These are phyloP conservation scores for Oplegnathus fasciatus DNA, from an alignment of 2,113 vertebrate genomes.

Conservation along the genomic window DNA sequence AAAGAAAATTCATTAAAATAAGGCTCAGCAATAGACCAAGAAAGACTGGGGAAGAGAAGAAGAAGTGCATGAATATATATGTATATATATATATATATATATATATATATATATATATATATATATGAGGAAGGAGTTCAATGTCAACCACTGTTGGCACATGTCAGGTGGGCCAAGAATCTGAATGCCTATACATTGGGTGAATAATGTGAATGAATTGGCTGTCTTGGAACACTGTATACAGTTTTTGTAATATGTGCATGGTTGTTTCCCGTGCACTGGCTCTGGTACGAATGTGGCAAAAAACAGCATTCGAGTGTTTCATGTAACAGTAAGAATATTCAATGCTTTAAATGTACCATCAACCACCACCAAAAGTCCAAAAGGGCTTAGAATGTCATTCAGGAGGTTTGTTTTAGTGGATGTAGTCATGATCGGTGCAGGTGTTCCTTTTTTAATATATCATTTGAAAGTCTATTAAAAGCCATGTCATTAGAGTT, in stretches of 20 bases:
- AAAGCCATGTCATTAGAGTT: background rate
- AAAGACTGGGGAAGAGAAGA: background rate
- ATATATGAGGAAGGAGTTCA: too few relatives aligned
- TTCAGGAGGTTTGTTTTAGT: background rate
- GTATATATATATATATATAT: too few relatives aligned
- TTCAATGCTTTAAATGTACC: background rate
- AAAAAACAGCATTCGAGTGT: background rate
- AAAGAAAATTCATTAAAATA: slow-evolving; percentile 29
- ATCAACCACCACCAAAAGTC: background rate
- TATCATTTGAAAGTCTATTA: background rate
- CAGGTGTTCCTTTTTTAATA: too few relatives aligned
- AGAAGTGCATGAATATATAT: background rate
- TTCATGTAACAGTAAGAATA: background rate
- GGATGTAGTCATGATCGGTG: too few relatives aligned
- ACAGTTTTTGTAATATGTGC: background rate
- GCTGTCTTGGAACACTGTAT: background rate
- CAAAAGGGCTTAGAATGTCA: background rate
- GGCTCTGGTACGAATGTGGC: background rate
- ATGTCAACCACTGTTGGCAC: background rate
- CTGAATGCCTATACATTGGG: too few relatives aligned
- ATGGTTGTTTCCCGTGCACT: background rate
- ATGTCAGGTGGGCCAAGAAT: background rate
- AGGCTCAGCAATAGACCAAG: background rate
- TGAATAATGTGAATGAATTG: too few relatives aligned
- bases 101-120: too few relatives aligned